Evolutionary conservation across 2,113 vertebrate genomes (phyloP).

Genomic region (Microcebus ravelobensis): DNA sequence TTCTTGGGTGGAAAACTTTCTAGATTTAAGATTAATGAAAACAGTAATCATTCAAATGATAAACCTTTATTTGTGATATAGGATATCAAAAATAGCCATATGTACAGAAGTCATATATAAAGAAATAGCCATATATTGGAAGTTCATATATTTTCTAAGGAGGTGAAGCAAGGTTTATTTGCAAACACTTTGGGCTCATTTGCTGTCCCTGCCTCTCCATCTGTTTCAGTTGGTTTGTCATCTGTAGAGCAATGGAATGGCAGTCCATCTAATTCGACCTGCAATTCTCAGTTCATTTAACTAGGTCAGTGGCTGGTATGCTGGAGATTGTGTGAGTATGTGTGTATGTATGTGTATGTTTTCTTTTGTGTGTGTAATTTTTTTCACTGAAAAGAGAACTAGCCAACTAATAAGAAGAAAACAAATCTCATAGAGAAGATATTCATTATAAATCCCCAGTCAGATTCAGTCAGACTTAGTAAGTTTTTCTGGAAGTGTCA

Average conservation of each 20-base stretch:
- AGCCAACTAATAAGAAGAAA: not conserved
- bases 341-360: not conserved
- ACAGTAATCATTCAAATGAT: not conserved
- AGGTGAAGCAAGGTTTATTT: constrained; percentile 52
- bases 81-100: not conserved
- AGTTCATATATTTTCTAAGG: not conserved
- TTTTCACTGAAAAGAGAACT: not conserved
- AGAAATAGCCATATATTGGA: not conserved
- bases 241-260: not conserved
- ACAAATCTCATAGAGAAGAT: not conserved
- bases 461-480: not conserved
- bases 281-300: constrained; percentile 24
- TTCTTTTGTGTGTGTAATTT: not conserved
- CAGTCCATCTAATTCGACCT: constrained; percentile 38
- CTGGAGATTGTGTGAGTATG: not conserved
- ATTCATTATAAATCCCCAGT: not conserved
- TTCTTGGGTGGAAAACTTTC: not conserved
- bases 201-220: constrained; percentile 22
- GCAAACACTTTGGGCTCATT: constrained; percentile 37
- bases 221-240: constrained; percentile 30
- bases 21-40: not conserved
- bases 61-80: not conserved
- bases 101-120: not conserved
- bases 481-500: not conserved
- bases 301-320: not conserved